Evolutionary conservation across 2,113 vertebrate species (phyloP).

Genomic region (Acanthisitta chloris): DNA sequence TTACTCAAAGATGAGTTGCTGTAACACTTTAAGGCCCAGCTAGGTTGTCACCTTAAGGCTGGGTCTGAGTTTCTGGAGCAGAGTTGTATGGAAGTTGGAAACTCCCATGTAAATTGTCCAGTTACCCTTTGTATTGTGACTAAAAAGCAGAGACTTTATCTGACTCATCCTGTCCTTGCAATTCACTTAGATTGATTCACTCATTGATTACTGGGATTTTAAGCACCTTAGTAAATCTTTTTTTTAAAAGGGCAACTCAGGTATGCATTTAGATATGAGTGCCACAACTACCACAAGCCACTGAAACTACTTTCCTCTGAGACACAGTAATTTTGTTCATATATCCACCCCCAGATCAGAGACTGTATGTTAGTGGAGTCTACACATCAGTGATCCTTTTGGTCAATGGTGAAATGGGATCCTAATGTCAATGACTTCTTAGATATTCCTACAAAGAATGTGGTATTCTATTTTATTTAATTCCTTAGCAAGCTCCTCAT

Average conservation of each 20-base stretch:
- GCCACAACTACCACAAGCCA: not conserved
- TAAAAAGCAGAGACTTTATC: not conserved
- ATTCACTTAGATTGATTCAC: not conserved
- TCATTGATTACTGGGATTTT: not conserved
- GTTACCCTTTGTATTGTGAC: not conserved
- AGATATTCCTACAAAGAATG: not conserved
- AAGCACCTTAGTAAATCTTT: not conserved
- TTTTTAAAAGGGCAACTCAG: not conserved
- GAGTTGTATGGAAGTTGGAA: fast-evolving
- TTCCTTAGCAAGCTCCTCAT: not conserved
- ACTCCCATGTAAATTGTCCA: not conserved
- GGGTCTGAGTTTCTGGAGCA: not conserved
- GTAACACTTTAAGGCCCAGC: not conserved
- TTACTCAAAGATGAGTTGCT: not conserved
- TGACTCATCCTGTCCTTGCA: not conserved
- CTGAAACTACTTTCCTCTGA: not conserved
- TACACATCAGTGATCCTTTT: not conserved
- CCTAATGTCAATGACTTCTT: not conserved
- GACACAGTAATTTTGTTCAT: not conserved
- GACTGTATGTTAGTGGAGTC: not conserved
- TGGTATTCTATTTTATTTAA: not conserved
- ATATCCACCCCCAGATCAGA: not conserved
- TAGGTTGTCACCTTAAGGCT: not conserved
- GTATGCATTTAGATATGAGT: not conserved
- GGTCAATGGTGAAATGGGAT: not conserved